These are phyloP conservation scores for Bufo gargarizans DNA, from an alignment of 2,113 vertebrate species.

Conservation along the genomic window DNA sequence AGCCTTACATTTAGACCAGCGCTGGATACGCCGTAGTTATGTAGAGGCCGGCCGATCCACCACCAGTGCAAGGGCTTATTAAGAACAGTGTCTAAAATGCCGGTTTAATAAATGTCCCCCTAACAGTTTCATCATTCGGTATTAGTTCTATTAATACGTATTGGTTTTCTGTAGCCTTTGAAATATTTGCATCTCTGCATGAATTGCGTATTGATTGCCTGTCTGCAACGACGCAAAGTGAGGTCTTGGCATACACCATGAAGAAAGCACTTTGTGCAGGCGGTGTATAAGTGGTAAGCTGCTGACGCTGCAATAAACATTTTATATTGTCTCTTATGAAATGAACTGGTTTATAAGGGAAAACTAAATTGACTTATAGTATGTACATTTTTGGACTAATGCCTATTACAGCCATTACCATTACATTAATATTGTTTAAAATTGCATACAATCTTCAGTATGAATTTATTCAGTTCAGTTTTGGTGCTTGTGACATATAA, in stretches of 20 bases:
- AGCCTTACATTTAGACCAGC: no score
- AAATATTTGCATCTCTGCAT: conserved; percentile 5
- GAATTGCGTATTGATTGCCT: conserved; percentile 10
- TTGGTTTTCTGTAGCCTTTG: not conserved
- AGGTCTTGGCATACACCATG: not conserved
- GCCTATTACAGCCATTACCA: not conserved
- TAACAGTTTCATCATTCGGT: not conserved
- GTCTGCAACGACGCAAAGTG: not conserved
- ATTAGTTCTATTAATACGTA: not conserved
- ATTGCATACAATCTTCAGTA: not conserved
- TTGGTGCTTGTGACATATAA: no score
- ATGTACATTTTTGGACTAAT: not conserved
- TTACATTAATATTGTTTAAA: not conserved
- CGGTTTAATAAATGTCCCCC: no score
- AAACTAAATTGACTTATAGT: not conserved
- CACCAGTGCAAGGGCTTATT: no score
- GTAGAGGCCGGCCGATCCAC: no score
- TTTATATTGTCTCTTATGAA: conserved; percentile 7
- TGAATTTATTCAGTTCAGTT: no score
- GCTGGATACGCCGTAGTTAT: no score
- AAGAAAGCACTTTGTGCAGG: not conserved
- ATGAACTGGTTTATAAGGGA: not conserved
- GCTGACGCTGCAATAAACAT: conserved; percentile 23
- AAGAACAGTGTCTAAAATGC: no score
- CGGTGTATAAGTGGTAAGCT: conserved; percentile 12